Evolutionary conservation across 2,113 vertebrate species (phyloP), one percentile per base, ranked within the genome.

Genomic region (Synodontis membranacea): DNA sequence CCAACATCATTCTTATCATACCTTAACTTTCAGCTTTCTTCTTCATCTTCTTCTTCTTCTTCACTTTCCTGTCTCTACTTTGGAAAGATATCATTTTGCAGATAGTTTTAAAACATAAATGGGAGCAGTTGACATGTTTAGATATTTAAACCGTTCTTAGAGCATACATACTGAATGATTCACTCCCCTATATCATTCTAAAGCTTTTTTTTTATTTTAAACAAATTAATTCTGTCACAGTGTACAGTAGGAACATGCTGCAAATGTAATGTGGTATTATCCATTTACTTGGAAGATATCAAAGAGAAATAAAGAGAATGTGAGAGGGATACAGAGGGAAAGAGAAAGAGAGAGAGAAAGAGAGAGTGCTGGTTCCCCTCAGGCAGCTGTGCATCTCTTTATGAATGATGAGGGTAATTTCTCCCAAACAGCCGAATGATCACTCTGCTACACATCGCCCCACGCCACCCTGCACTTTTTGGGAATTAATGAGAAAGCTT

Each of bases 351-450:
- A 58, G 66, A 42, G 78, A 58, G 66, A 34, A 70, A 68, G 84
- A 23, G 72, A 93, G 91, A 92, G 93, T 89, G 92, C 85, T 90
- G 90, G 92, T 92, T 92, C 91, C 94, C 94, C 92, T 90, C 92
- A 93, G 94, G 95, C 94, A 95, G 95, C 94, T 95, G 92, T 93
- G 95, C 90, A 92, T 94, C 94, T 94, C 94, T 92, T 93, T 94
- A 95, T 95, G 95, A 95, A 93, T 96, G 94, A 96, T 95, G 94
- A 93, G 91, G 94, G 93, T 95, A 95, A 96, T 96, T 96, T 94
- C 91, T 95, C 93, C 95, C 94, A 94, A 96, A 95, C 94, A 95
- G 92, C 93, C 90, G 93, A 94, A 95, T 93, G 93, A 95, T 94
- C 91, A 93, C 86, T 92, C 93, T 91, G 90, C 91, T 83, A 70